phyloP scores from a whole-genome alignment of 2,888 invertebrate species.

The Drosophila anomalata region DNA sequence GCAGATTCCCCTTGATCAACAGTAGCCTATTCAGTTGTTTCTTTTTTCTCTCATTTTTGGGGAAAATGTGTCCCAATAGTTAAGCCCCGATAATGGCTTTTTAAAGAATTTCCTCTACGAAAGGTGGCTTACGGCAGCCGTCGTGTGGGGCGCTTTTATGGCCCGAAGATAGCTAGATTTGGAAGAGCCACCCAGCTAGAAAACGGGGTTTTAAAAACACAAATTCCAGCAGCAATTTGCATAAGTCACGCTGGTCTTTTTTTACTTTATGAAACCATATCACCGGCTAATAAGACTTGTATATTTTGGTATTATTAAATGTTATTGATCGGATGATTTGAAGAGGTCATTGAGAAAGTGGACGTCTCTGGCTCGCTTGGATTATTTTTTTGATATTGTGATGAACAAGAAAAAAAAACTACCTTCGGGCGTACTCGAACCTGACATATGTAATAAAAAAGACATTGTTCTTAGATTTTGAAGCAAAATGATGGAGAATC shows the following conservation, averaged over 20 bases:
- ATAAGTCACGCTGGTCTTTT: conserved; percentile 42
- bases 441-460: too few species aligned
- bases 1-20: conserved; percentile 50
- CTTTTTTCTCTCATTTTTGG: conserved; percentile 7
- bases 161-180: conserved; percentile 5
- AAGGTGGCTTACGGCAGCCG: conserved; percentile 50
- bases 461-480: too few species aligned
- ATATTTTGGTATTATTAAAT: conserved; percentile 41
- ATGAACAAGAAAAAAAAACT: too few species aligned
- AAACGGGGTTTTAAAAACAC: conserved; percentile 49
- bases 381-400: background rate
- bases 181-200: conserved; percentile 63
- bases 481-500: too few species aligned
- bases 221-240: conserved; percentile 53
- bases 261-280: conserved; percentile 22
- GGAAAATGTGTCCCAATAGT: conserved; percentile 58
- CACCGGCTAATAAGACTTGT: conserved; percentile 41
- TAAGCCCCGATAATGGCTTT: conserved; percentile 74
- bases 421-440: too few species aligned
- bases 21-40: conserved; percentile 60
- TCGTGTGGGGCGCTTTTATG: conserved; percentile 60
- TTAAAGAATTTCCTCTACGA: conserved; percentile 64
- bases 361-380: background rate
- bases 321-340: conserved; percentile 35
- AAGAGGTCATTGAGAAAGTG: conserved; percentile 5